phyloP scores from a whole-genome alignment of 2,113 vertebrate species.

The Anarhynchus alexandrinus region DNA sequence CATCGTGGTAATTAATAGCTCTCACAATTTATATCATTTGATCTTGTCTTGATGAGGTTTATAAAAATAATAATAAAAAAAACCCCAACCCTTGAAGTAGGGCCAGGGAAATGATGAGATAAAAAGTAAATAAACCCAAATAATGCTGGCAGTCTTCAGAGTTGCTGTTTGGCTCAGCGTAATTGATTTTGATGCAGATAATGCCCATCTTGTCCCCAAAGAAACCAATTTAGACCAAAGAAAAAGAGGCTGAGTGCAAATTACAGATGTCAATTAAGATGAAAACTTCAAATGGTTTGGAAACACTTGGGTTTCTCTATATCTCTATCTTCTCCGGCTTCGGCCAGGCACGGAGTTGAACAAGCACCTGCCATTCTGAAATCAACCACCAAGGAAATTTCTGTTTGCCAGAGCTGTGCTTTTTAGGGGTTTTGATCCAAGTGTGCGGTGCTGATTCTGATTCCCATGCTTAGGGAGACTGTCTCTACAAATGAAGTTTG shows the following conservation, averaged over 20 bases:
- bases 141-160: neutral
- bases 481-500: neutral
- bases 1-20: constrained; percentile 10
- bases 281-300: neutral
- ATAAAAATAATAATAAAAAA: neutral
- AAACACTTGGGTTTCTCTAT: neutral
- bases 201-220: neutral
- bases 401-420: neutral
- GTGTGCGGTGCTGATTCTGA: neutral
- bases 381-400: neutral
- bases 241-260: neutral
- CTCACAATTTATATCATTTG: neutral
- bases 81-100: neutral
- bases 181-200: neutral
- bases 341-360: neutral
- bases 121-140: neutral
- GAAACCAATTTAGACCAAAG: neutral
- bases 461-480: neutral
- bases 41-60: neutral
- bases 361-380: neutral
- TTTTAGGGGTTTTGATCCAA: neutral
- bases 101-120: neutral
- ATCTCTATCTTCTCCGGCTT: neutral
- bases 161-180: neutral
- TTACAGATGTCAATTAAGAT: neutral